Base-by-base conservation (phyloP, 1,140 invertebrate genomes). In the Hormaphis cornu region DNA sequence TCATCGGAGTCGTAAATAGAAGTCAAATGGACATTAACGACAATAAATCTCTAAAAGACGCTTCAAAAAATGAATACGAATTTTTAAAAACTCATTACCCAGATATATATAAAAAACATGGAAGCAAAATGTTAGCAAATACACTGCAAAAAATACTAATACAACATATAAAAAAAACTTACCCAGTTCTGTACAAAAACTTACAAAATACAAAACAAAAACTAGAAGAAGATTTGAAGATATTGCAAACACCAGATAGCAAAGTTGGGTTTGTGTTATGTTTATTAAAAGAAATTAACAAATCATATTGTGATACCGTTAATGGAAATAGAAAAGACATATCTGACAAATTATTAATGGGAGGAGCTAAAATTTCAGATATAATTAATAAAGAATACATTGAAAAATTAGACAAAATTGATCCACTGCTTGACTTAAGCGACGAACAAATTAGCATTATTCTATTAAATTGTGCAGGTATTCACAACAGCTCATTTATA, bases 331-430 rank as follows among this genome's bases (percentile, higher is more conserved):
- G 85, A 3, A 81, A 82, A 69, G 86, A 89, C 76, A 87, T 89
- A 72, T 85, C 88, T 76, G 89, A 85, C 3, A 81, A 82, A 14
- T 86, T 87, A 79, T 76, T 89, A 72, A 86, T 85, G 77, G 87
- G 87, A 40, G 87, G 87, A 63, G 87, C 87, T 33, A 79, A 87
- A 44, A 89, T 89, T 52, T 85, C 84, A 74, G 88, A 86, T 74
- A 88, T 89, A 71, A 89, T 89, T 75, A 85, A 89, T 75, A 85
- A 87, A 73, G 86, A 84, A 14, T 89, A 88, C 78, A 82, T 83
- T 22, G 74, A 80, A 59, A 83, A 83, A 1, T 75, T 89, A 28
- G 81, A 85, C 73, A 77, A 78, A 24, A 82, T 89, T 37, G 81
- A 89, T 75, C 85, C 87, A 6, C 75, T 89, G 26, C 81, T 79